Conservation (phyloP, 2,797 vertebrate species). For the Hydrocynus forskahlii region DNA sequence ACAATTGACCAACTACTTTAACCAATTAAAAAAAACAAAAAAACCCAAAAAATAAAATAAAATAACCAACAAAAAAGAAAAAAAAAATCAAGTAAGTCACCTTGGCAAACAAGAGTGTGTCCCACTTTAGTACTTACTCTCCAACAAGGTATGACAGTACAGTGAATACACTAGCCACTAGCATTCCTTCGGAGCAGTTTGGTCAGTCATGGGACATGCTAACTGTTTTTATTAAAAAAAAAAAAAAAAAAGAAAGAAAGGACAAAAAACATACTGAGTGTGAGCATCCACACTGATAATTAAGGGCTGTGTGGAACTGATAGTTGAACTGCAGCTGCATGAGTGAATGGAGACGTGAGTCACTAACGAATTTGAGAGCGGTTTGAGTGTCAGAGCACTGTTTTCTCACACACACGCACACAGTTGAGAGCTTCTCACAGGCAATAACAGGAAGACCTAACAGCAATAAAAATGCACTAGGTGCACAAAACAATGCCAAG, state of each 20-base stretch:
- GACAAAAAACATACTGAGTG: constrained; percentile 14
- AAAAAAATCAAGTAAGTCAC: constrained; percentile 74
- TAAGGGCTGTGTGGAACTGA: neutral
- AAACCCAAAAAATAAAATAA: neutral
- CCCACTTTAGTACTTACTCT: constrained; percentile 59
- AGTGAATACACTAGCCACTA: constrained; percentile 34
- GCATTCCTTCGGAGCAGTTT: constrained; percentile 36
- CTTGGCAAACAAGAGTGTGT: constrained; percentile 66
- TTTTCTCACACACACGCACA: neutral
- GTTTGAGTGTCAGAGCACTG: constrained; percentile 24
- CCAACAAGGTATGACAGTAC: constrained; percentile 55
- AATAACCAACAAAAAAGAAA: neutral
- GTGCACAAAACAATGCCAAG: constrained; percentile 62
- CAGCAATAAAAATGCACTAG: constrained; percentile 54
- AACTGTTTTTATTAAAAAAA: neutral
- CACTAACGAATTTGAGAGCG: neutral
- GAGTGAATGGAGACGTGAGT: constrained; percentile 3
- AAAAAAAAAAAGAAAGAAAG: constrained; percentile 50
- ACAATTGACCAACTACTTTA: constrained; percentile 74
- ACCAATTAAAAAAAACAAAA: constrained; percentile 55
- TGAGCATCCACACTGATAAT: constrained; percentile 35
- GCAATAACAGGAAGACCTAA: neutral
- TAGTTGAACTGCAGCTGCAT: constrained; percentile 9
- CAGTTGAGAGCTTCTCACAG: neutral
- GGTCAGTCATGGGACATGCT: constrained; percentile 56